phyloP scores from a whole-genome alignment of 2,113 vertebrate genomes.

The Gulo gulo region DNA sequence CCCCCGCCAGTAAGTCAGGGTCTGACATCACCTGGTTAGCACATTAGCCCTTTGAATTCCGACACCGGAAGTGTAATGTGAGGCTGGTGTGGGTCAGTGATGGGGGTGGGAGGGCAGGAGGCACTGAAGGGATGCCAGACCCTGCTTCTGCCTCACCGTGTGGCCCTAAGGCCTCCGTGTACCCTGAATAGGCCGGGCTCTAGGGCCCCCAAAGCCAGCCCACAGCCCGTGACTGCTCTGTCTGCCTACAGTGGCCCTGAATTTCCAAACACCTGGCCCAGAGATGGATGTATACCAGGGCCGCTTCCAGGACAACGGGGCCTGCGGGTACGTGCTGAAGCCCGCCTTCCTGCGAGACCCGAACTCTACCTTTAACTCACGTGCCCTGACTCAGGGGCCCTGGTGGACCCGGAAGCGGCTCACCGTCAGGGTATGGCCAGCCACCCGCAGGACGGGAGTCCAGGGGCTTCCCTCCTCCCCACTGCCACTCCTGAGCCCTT shows the following conservation, averaged over 20 bases:
- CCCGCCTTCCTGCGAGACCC: constrained; percentile 89
- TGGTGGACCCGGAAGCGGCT: constrained; percentile 88
- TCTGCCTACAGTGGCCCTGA: constrained; percentile 90
- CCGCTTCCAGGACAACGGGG: constrained; percentile 90
- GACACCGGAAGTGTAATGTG: accelerated
- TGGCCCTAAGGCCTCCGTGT: background rate
- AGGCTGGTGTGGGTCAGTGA: background rate
- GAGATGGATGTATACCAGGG: constrained; percentile 97
- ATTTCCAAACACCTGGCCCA: constrained; percentile 93
- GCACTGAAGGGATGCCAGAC: background rate
- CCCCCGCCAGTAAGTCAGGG: background rate
- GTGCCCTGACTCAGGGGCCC: constrained; percentile 80
- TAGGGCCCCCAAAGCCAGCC: background rate
- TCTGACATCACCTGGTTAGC: background rate
- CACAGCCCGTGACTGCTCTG: background rate
- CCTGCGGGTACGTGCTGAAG: constrained; percentile 93
- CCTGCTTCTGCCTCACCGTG: background rate
- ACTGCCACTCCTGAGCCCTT: background rate
- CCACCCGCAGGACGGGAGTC: background rate
- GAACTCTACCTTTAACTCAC: constrained; percentile 89
- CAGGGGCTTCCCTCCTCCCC: accelerated
- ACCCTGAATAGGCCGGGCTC: background rate
- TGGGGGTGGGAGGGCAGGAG: no score
- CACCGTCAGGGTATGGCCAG: constrained; percentile 88
- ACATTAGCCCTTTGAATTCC: background rate